phyloP scores from a whole-genome alignment of 23 tunicate genomes.

The Trididemnum clinides region DNA sequence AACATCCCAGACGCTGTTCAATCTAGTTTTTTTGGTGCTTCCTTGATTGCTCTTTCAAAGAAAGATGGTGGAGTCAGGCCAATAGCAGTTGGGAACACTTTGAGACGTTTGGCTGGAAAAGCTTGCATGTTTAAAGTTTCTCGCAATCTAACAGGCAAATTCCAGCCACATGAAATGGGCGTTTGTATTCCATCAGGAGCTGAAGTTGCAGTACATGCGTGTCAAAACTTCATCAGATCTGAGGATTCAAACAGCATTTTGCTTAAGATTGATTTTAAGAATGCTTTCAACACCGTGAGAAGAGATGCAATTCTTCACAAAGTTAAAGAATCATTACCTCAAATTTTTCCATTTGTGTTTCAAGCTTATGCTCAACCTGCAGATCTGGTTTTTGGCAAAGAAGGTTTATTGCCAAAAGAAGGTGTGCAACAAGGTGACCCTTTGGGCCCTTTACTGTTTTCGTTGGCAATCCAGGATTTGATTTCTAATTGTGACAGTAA shows the following conservation, averaged over 20 bases:
- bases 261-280: not conserved
- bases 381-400: not conserved
- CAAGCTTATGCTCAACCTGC: too few species aligned
- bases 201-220: not conserved
- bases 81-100: not conserved
- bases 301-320: not conserved
- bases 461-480: not conserved
- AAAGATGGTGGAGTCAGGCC: not conserved
- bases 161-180: not conserved
- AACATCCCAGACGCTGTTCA: not conserved
- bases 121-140: not conserved
- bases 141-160: not conserved
- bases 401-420: not conserved
- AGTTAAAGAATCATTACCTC: not conserved
- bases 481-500: not conserved
- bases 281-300: not conserved
- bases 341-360: not conserved
- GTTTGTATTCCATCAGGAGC: not conserved
- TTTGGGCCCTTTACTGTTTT: conserved; percentile 1
- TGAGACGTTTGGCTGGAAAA: conserved; percentile 12
- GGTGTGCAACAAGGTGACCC: conserved; percentile 17
- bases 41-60: not conserved
- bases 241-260: not conserved
- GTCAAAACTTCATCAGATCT: not conserved
- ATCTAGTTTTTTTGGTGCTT: conserved; percentile 9